These are phyloP conservation scores for Montipora capricornis DNA, from an alignment of 64 coral and sea anemone species.

Conservation along the genomic window DNA sequence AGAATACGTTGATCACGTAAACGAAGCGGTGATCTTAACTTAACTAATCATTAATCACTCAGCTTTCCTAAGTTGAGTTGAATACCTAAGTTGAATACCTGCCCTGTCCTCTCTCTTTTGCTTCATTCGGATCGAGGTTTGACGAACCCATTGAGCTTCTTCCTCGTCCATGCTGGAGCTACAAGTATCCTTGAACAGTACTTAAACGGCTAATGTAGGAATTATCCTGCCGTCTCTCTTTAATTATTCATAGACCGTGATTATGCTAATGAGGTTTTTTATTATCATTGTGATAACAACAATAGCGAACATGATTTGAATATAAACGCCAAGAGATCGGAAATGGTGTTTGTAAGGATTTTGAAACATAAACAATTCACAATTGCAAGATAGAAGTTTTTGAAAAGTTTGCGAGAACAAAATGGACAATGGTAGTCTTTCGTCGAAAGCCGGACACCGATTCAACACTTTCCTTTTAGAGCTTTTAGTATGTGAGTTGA, in stretches of 20 bases:
- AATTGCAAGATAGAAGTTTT: no score
- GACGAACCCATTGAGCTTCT: conserved; percentile 2
- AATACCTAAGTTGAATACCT: not conserved
- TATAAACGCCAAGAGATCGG: not conserved
- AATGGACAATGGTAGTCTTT: no score
- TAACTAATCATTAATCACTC: not conserved
- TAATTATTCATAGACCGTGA: not conserved
- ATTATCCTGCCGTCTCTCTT: not conserved
- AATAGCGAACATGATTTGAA: conserved; percentile 1
- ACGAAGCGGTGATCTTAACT: not conserved
- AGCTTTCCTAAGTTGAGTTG: not conserved
- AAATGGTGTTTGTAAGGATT: not conserved
- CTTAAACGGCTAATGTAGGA: not conserved
- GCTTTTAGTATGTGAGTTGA: no score
- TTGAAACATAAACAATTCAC: not conserved
- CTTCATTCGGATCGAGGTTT: conserved; percentile 39
- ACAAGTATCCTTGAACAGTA: not conserved
- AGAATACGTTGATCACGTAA: not conserved
- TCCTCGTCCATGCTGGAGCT: not conserved
- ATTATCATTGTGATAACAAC: not conserved
- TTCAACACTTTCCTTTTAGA: no score
- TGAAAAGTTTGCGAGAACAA: no score
- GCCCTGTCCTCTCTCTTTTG: not conserved
- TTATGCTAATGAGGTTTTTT: conserved; percentile 12
- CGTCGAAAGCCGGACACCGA: no score